A percentile compares a stretch with the other conserved stretches of the same genome.
Evolutionary conservation across 2,113 vertebrate genomes (phyloP).

Genomic region (Pteronura brasiliensis): DNA sequence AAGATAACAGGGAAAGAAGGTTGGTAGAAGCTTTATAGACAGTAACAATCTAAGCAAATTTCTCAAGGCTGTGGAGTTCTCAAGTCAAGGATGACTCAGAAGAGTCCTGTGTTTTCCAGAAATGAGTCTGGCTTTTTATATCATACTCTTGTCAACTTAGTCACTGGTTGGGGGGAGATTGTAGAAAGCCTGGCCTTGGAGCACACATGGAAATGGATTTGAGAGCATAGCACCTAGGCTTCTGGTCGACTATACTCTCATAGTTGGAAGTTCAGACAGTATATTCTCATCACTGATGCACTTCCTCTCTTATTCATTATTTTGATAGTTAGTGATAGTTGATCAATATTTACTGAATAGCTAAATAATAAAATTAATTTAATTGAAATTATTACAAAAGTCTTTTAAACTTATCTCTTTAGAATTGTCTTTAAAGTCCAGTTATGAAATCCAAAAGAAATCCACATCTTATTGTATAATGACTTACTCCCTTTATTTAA

Average conservation of each 20-base stretch:
- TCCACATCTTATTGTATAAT: neutral
- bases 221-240: neutral
- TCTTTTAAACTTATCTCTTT: neutral
- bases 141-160: neutral
- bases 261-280: neutral
- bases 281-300: fast-evolving
- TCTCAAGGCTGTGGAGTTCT: neutral
- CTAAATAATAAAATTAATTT: neutral
- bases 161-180: neutral
- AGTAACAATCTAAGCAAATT: neutral
- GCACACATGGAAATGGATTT: neutral
- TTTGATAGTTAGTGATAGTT: neutral
- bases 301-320: neutral
- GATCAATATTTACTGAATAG: neutral
- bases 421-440: neutral
- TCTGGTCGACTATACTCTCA: neutral
- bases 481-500: neutral
- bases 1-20: neutral
- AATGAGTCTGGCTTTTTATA: neutral
- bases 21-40: neutral
- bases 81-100: neutral
- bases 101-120: neutral
- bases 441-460: neutral
- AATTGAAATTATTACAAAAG: neutral
- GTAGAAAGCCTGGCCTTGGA: neutral